These are phyloP conservation scores for Campoplex nolae DNA, from an alignment of 2,888 invertebrate species.

Conservation along the genomic window DNA sequence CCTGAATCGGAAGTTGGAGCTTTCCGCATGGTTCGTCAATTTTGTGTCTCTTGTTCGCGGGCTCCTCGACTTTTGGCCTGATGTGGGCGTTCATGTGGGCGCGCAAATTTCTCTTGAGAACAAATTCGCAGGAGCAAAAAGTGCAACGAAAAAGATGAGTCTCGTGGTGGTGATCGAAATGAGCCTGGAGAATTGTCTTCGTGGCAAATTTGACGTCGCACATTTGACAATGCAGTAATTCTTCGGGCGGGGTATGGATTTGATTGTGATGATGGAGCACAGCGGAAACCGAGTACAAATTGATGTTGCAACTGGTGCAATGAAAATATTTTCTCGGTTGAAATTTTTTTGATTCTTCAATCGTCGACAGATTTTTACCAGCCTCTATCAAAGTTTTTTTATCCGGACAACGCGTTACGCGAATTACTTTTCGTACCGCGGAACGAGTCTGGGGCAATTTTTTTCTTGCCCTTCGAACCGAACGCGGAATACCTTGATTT, in stretches of 20 bases:
- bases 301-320: constrained; percentile 59
- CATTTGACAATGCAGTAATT: constrained; percentile 47
- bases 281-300: constrained; percentile 52
- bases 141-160: constrained; percentile 59
- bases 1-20: constrained; percentile 7
- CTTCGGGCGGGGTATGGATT: constrained; percentile 42
- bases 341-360: not conserved
- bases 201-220: constrained; percentile 49
- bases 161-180: constrained; percentile 59
- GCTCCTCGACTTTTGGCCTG: not conserved
- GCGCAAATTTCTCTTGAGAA: constrained; percentile 51
- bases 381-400: not conserved
- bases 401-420: not conserved
- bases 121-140: constrained; percentile 47
- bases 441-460: constrained; percentile 5
- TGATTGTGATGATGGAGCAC: constrained; percentile 62
- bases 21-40: not conserved
- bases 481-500: not conserved
- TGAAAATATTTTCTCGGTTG: constrained; percentile 55
- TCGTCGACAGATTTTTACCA: not conserved
- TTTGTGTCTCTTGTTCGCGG: constrained; percentile 30
- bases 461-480: not conserved
- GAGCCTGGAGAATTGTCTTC: constrained; percentile 38
- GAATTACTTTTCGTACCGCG: not conserved
- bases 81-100: constrained; percentile 44